Percentiles rank a stretch among this genome's conserved stretches.
Conservation (phyloP, 2,888 invertebrate species). For the Aphodius sticticus region DNA sequence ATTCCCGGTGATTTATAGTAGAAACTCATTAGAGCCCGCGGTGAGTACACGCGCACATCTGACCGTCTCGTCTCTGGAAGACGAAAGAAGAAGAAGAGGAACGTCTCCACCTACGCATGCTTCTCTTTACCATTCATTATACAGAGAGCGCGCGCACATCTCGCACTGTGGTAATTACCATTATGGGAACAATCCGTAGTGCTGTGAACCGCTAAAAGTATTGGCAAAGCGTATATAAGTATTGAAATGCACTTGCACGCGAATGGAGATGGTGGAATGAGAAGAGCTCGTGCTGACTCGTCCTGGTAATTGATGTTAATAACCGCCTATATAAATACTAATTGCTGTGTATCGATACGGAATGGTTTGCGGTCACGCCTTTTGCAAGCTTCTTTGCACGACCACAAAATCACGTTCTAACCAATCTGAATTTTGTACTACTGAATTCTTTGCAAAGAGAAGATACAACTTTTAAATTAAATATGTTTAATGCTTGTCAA, state of each 20-base stretch:
- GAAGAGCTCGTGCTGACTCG: not conserved
- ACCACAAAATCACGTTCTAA: no score
- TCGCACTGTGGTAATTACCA: conserved; percentile 47
- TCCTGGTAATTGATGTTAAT: conserved; percentile 28
- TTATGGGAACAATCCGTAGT: conserved; percentile 42
- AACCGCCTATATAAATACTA: conserved; percentile 31
- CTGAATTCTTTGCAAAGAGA: no score
- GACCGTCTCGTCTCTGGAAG: conserved; percentile 23
- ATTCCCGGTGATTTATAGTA: conserved; percentile 53
- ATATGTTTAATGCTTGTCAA: no score
- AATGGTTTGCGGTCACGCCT: not conserved
- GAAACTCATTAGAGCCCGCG: conserved; percentile 56
- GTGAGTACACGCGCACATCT: conserved; percentile 50
- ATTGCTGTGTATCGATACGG: conserved; percentile 12
- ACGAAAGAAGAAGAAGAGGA: conserved; percentile 17
- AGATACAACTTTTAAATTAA: no score
- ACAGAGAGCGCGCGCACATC: conserved; percentile 27
- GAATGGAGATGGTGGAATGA: not conserved
- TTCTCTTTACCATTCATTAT: conserved; percentile 46
- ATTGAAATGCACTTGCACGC: conserved; percentile 26
- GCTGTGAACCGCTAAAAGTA: conserved; percentile 7
- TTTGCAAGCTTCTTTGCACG: no score
- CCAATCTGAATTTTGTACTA: no score
- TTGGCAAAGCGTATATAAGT: conserved; percentile 33
- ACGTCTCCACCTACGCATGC: conserved; percentile 44